phyloP scores from a whole-genome alignment of 2,888 invertebrate genomes.

The Thecocarcelia acutangulata region DNA sequence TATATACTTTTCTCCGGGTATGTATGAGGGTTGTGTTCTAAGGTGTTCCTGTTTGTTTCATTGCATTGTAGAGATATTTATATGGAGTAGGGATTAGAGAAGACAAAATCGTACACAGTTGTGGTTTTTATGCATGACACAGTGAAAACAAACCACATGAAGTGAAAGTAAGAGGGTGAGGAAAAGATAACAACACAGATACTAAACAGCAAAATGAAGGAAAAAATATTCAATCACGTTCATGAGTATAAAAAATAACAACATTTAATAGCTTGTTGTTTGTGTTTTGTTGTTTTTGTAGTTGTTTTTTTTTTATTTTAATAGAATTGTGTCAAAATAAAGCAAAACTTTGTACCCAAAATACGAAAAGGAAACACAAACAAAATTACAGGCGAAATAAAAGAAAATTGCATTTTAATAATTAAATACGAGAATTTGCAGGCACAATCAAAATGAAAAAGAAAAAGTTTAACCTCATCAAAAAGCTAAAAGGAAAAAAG shows the following conservation, averaged over 20 bases:
- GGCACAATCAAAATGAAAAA: conserved; percentile 55
- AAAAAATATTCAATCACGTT: not conserved
- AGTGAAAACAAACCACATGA: conserved; percentile 2
- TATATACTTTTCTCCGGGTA: too few relatives aligned
- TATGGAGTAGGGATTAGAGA: not conserved
- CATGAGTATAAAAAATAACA: not conserved
- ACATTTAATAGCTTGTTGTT: not conserved
- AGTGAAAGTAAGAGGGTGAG: not conserved
- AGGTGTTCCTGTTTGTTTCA: too few relatives aligned
- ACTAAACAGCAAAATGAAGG: too few relatives aligned
- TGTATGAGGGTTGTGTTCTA: not conserved
- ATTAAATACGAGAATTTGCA: conserved; percentile 62
- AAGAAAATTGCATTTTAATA: conserved; percentile 70
- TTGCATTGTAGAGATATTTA: not conserved
- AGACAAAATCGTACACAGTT: not conserved
- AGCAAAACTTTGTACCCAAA: conserved; percentile 28
- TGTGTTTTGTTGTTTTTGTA: conserved; percentile 6
- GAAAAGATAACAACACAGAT: conserved; percentile 53
- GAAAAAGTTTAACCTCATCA: conserved; percentile 41
- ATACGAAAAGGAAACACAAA: conserved; percentile 23
- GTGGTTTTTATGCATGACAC: conserved; percentile 4
- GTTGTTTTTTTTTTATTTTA: conserved; percentile 7
- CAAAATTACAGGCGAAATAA: conserved; percentile 43
- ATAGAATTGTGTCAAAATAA: not conserved
- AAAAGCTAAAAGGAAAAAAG: conserved; percentile 18